Conservation (phyloP, 1,140 invertebrate species). For the Zeugodacus cucurbitae region DNA sequence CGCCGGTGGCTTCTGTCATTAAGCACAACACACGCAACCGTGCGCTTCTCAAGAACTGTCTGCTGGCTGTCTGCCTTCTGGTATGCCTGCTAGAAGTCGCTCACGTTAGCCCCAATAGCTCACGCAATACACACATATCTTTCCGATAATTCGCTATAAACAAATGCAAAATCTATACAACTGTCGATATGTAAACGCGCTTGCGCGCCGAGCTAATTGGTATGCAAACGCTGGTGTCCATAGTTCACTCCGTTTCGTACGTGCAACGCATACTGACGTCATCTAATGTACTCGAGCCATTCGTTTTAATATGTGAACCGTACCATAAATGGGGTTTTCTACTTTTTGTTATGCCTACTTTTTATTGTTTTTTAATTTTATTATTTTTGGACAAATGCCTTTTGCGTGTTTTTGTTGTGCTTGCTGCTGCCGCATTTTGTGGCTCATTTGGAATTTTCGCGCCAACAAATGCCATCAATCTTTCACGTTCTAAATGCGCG, state of each 20-base stretch:
- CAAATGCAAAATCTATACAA: not conserved
- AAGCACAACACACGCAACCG: not conserved
- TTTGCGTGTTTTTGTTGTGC: not conserved
- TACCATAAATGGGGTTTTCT: not conserved
- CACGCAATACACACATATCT: no score
- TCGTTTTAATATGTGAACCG: not conserved
- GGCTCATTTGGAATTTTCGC: not conserved
- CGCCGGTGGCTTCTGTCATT: conserved; percentile 1
- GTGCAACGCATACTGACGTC: conserved; percentile 39
- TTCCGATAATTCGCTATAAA: no score
- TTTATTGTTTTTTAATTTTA: not conserved
- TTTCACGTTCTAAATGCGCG: not conserved
- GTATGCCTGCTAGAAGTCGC: not conserved
- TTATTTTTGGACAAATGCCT: not conserved
- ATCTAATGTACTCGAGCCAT: not conserved
- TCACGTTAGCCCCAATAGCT: not conserved
- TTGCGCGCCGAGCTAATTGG: not conserved
- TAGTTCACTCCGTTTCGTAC: conserved; percentile 46
- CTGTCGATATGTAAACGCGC: not conserved
- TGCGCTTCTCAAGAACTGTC: not conserved
- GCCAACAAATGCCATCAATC: conserved; percentile 7
- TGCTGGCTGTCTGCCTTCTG: not conserved
- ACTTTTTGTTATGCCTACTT: not conserved
- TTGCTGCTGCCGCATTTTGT: not conserved
- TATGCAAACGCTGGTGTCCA: conserved; percentile 38